Evolutionary conservation across 2,113 vertebrate genomes (phyloP), one percentile per base, ranked within the genome.

Genomic region (Symphodus melops): DNA sequence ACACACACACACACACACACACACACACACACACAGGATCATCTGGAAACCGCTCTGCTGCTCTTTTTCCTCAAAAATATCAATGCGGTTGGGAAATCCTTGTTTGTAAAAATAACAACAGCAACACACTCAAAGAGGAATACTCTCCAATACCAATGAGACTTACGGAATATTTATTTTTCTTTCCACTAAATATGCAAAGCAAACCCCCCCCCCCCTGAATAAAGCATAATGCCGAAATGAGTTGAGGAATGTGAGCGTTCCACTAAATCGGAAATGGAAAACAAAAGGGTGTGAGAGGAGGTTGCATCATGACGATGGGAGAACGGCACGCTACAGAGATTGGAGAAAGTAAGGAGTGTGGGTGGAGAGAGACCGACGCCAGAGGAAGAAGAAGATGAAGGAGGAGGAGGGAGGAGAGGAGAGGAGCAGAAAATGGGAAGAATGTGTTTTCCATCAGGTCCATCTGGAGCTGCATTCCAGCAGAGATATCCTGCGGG

Each of bases 381-480:
- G 28, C 8, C 33, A 59, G 23, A 69, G 21, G 37, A 52, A 16
- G 28, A 79, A 77, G 67, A 66, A 20, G 70, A 82, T 6, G 46
- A 56, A 61, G 33, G 74, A 28, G 65, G 48, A 72, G 11, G 10
- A 53, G 17, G 63, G 75, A 56, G 72, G 53, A 63, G 41, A 85
- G 49, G 75, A 75, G 25, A 44, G 66, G 76, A 64, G 33, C 74
- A 68, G 36, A 51, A 75, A 80, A 74, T 5, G 37, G 55, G 42
- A 66, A 59, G 77, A 90, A 92, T 90, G 90, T 65, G 71, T 89
- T 88, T 90, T 84, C 89, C 84, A 88, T 84, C 79, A 89, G 72
- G 86, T 83, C 81, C 94, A 92, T 87, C 81, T 91, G 87, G 88
- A 57, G 86, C 59, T 76, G 83, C 87, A 83, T 91, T 93, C 90